Base-by-base conservation (phyloP, 2,113 vertebrate genomes). In the Psammodynastes pulverulentus region DNA sequence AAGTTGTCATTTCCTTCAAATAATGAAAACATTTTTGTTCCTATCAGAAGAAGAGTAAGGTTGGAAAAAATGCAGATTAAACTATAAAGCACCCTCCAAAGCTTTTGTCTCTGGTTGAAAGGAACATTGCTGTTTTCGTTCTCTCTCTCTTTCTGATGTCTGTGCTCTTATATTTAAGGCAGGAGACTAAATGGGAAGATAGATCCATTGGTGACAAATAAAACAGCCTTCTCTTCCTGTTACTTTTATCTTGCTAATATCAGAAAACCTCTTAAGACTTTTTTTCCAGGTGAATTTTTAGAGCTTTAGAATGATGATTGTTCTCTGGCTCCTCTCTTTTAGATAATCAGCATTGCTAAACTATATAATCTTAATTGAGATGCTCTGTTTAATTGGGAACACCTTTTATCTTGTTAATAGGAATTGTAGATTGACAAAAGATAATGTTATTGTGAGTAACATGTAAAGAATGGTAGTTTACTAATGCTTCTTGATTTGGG, bases 391-490 rank as follows among this genome's bases (percentile, higher is more conserved):
- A 95, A 94, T 92, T 94, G 88, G 48, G 58, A 62, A 62, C 87
- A 93, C 56, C 92, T 92, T 94, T 94, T 94, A 93, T 96, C 88
- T 91, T 94, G 49, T 92, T 95, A 96, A 67, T 46, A 91, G 53
- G 89, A 92, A 85, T 89, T 87, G 84, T 90, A 94, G 54, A 94
- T 86, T 93, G 94, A 86, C 46, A 62, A 84, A 93, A 93, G 52
- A 91, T 90, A 92, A n/a, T 91, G 92, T 93, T 95, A 95, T 84
- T 92, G 92, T 86, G 53, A 94, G 72, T 90, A 34, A 90, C 95
- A 46, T 88, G 92, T 92, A 94, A 87, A 88, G 93, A 94, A 92
- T 45, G 86, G 87, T 56, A 0, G 72, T 89, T 84, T 21, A 26
- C 10, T 92, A 54, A 91, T 5, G 52, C 43, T 88, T 92, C 86